These are phyloP conservation scores for Parauchenoglanis ngamensis DNA, from an alignment of 2,797 vertebrate genomes.

Conservation along the genomic window DNA sequence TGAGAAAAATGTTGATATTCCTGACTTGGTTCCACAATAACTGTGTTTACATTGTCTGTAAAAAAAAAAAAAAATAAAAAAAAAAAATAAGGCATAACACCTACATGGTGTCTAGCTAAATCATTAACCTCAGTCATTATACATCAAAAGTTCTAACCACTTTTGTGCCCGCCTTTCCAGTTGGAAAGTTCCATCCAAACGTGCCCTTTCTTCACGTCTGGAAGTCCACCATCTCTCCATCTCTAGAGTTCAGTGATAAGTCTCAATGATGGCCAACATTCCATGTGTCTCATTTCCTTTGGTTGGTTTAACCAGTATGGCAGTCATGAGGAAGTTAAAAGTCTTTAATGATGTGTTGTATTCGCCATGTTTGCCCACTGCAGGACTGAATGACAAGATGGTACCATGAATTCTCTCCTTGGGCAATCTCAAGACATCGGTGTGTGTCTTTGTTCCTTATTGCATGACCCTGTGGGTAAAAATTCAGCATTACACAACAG, in stretches of 20 bases:
- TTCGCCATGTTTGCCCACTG: conserved; percentile 70
- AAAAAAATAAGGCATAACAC: background rate
- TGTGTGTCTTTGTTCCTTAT: conserved; percentile 71
- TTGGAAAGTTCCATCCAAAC: background rate
- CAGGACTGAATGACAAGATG: conserved; percentile 68
- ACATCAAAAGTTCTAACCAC: too few species aligned
- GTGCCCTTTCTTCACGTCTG: background rate
- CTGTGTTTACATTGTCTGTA: background rate
- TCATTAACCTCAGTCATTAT: background rate
- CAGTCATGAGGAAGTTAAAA: conserved; percentile 47
- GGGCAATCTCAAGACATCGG: conserved; percentile 68
- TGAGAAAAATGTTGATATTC: background rate
- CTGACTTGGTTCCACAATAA: background rate
- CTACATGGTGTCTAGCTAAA: background rate
- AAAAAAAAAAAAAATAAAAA: background rate
- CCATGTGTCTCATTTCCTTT: background rate
- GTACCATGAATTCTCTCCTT: conserved; percentile 25
- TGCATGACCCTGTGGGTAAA: conserved; percentile 59
- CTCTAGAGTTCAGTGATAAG: background rate
- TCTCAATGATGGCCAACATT: background rate
- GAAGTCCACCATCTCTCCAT: background rate
- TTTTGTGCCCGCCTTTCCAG: background rate
- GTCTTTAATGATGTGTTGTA: conserved; percentile 60
- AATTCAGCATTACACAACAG: background rate
- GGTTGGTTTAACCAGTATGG: background rate